These are phyloP conservation scores for Haemorhous mexicanus DNA, from an alignment of 2,113 vertebrate species.

Conservation along the genomic window DNA sequence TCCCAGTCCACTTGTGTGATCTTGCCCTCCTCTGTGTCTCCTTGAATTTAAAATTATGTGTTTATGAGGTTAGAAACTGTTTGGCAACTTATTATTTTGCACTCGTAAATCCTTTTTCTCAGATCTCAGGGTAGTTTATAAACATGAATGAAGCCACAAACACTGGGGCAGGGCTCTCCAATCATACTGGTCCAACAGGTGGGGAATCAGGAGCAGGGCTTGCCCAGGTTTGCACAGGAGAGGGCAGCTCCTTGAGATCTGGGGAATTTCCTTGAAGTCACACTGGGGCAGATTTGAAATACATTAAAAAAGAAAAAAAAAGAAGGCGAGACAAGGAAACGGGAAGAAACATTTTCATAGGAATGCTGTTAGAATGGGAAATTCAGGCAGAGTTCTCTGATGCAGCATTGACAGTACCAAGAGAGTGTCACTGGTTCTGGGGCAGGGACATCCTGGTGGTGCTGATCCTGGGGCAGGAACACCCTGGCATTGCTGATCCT, in stretches of 20 bases:
- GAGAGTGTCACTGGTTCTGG: neutral
- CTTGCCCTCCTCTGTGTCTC: neutral
- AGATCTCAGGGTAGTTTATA: conserved; percentile 6
- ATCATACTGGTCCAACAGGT: neutral
- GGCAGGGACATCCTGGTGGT: neutral
- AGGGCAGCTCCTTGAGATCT: neutral
- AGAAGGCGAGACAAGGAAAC: neutral
- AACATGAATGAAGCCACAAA: conserved; percentile 27
- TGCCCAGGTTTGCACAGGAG: neutral
- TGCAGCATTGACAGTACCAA: accelerated
- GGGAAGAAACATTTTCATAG: neutral
- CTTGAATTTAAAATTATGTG: neutral
- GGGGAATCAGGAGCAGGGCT: neutral
- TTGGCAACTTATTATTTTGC: conserved; percentile 1
- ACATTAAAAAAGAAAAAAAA: neutral
- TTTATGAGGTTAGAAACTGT: conserved; percentile 2
- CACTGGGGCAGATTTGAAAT: neutral
- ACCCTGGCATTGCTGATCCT: accelerated
- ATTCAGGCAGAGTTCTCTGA: accelerated
- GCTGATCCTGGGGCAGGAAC: neutral
- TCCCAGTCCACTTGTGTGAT: neutral
- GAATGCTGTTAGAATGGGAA: neutral
- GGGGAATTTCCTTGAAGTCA: neutral
- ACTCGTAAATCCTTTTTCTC: neutral
- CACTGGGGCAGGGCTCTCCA: neutral